Evolutionary conservation across 2,888 invertebrate genomes (phyloP).

Genomic region (Drosophila aldrichi): DNA sequence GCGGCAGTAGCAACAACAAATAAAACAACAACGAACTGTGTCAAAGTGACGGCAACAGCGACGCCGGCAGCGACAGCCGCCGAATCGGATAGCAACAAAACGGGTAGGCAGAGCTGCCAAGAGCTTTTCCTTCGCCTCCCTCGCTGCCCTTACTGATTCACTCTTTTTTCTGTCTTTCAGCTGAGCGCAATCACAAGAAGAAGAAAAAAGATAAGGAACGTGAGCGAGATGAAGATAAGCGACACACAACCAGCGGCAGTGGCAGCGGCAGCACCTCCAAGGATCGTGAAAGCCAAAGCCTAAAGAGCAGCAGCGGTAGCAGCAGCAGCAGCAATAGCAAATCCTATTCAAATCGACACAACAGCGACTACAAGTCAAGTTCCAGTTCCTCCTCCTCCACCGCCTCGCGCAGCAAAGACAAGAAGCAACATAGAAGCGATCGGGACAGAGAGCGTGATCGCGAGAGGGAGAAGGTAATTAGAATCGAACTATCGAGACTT

Average conservation of each 20-base stretch:
- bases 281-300: conserved; percentile 37
- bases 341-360: conserved; percentile 52
- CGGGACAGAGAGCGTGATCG: conserved; percentile 59
- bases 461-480: conserved; percentile 49
- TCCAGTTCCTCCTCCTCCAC: conserved; percentile 60
- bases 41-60: conserved; percentile 52
- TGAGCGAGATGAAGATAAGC: conserved; percentile 71
- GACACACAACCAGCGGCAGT: conserved; percentile 33
- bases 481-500: no score
- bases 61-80: conserved; percentile 23
- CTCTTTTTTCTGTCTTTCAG: conserved; percentile 29
- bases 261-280: conserved; percentile 32
- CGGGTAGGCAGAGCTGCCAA: conserved; percentile 63
- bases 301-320: conserved; percentile 19
- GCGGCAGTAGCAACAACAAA: conserved; percentile 28
- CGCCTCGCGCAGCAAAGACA: conserved; percentile 70
- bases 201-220: conserved; percentile 85
- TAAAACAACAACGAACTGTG: conserved; percentile 45
- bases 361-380: conserved; percentile 55
- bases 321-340: conserved; percentile 44
- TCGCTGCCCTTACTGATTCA: conserved; percentile 25
- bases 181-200: conserved; percentile 83
- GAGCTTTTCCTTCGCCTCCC: conserved; percentile 27
- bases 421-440: conserved; percentile 62
- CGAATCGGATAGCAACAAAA: conserved; percentile 53